Evolutionary conservation across 2,888 invertebrate species (phyloP), one percentile per base, ranked within the genome.

Genomic region (Lampropteryx suffumata): DNA sequence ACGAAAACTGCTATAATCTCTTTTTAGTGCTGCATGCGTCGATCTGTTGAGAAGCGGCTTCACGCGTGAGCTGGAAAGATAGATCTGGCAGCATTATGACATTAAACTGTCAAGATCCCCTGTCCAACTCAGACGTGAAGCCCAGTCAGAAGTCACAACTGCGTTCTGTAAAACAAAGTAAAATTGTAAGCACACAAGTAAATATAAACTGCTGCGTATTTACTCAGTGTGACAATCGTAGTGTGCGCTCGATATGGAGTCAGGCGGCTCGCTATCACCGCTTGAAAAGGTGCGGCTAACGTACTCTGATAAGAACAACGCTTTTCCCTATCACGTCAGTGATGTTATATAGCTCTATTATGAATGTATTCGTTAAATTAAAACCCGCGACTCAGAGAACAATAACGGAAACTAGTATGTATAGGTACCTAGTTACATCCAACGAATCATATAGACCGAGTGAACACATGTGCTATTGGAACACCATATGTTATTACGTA

Each of bases 41-140:
- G 13, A 32, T 37, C 3, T 12, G 48, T 13, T 26, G 62, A 47
- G 71, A 56, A 62, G 73, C 68, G 83, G 76, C 79, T 77, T 67
- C 77, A 84, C 84, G 82, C 77, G 87, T 89, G 90, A 91, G 91
- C 90, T 91, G 91, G 91, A 91, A 91, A 91, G 91, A 90, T 91
- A 91, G 91, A 91, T 91, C 91, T 91, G 91, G 91, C 91, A 91
- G 87, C 82, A 73, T 39, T 73, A 73, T 64, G 47, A 67, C 53
- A 60, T 71, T 63, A 82, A 86, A 88, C 90, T 91, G 91, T 87
- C 89, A 82, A 89, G 91, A 91, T 90, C 91, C 81, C 84, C 90
- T 88, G 85, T 90, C 91, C 91, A 91, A 90, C 91, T 91, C 89
- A 89, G 82, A 83, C 84, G 84, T 83, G 81, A 78, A 82, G 75